Base-by-base conservation (phyloP, 2,888 invertebrate species). In the Ochropacha duplaris region DNA sequence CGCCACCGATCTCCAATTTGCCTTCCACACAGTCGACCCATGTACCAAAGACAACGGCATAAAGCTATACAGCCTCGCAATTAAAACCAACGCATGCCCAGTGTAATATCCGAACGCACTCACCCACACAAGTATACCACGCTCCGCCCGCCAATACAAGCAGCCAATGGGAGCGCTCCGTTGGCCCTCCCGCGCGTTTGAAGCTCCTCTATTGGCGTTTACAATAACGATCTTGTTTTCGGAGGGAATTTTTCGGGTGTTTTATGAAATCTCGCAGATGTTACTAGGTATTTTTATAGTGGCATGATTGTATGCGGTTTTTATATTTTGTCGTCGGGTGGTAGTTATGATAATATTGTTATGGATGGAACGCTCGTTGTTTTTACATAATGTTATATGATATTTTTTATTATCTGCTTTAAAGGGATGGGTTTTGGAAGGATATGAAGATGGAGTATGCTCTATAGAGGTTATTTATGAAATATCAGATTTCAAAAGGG, bases 181-280 rank as follows among this genome's bases (percentile, higher is more conserved):
- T 72, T 83, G 77, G 78, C 85, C 88, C 89, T 84, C 81, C 84
- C 80, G 81, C 83, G 83, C 71, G 67, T 71, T 79, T 66, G 68
- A 63, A 61, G 69, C 79, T 65, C 68, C 68, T 69, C 78, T 68
- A 89, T 92, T 91, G 84, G 91, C 69, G 62, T 72, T 66, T 68
- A 63, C 70, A 73, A 71, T 88, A 88, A 89, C 88, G 88, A 90
- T 89, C 88, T 83, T 77, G 72, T 77, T 81, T 84, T 87, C 81
- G 86, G 84, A 85, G 87, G 88, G 86, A 87, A 87, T 84, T 87
- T 90, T 89, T 90, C 79, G 87, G 90, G 85, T 87, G 87, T 85
- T 87, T 86, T 87, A 89, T 87, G 84, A 84, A 85, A 83, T 85
- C 86, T 83, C 81, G 72, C 72, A 77, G 72, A 69, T 66, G 74